Evolutionary conservation across 2,888 invertebrate species (phyloP).

Genomic region (Tetropium fuscum): DNA sequence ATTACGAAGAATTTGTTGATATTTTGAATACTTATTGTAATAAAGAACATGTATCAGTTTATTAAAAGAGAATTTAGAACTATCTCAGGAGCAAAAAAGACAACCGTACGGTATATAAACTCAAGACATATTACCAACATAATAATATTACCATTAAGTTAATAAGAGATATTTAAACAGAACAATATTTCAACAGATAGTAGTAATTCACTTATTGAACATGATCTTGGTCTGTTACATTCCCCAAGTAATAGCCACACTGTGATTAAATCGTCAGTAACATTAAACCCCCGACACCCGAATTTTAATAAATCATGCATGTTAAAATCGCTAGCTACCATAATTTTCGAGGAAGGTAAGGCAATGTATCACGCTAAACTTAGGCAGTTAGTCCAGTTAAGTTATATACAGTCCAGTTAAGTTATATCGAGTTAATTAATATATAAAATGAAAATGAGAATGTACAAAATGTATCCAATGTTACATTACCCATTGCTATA

Average conservation of each 20-base stretch:
- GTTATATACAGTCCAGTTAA: no score
- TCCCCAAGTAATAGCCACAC: not conserved
- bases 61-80: no score
- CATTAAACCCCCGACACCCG: conserved; percentile 1
- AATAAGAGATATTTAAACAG: no score
- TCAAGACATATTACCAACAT: no score
- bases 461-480: conserved; percentile 1
- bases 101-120: no score
- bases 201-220: conserved; percentile 1
- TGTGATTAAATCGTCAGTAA: not conserved
- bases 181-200: no score
- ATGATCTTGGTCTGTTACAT: not conserved
- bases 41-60: no score
- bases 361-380: conserved; percentile 6
- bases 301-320: conserved; percentile 10
- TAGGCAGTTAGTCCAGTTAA: not conserved
- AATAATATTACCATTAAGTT: no score
- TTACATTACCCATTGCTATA: conserved; percentile 5
- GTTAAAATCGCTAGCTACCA: conserved; percentile 6
- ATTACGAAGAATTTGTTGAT: no score
- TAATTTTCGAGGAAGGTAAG: conserved; percentile 10
- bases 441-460: not conserved
- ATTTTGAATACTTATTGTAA: no score
- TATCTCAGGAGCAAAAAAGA: no score
- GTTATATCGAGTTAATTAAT: no score